Evolutionary conservation across 2,113 vertebrate genomes (phyloP), one percentile per base, ranked within the genome.

Genomic region (Pogona vitticeps): DNA sequence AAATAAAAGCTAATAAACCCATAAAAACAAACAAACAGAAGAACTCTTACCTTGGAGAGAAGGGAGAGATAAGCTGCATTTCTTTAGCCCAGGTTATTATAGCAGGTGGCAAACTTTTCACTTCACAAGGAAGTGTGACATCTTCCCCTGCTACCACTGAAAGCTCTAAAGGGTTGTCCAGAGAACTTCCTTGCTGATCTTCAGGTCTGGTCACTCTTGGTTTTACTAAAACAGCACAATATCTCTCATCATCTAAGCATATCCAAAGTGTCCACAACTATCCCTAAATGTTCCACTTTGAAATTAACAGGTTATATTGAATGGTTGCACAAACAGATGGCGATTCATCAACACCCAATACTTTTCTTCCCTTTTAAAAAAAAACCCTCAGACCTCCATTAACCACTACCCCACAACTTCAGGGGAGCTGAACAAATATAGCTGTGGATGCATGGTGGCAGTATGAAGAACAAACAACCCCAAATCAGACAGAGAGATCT

Each of bases 71-170:
- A 88, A 98, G 97, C 79, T 98, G 98, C 86, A 88, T 96, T 88
- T 98, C 98, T 93, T 97, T 98, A 93, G 99, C 97, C 99, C 99
- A 99, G 88, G 97, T 98, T 86, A 99, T 96, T 82, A 97, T 92
- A 40, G 99, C 98, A 18, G 98, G 98, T 20, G 98, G 99, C 67
- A 97, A 94, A 90, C 98, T 98, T 90, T 95, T 97, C 61, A 99
- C 98, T 86, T 99, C 98, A 91, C 99, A 99, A 1, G 98, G 98
- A 78, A 99, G 97, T 6, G 96, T 96, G 80, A 97, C 96, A 70
- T 98, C 98, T 88, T 98, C 95, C 8, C 98, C 98, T 26, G 97
- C 97, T 38, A 90, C 94, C 85, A 97, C 97, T 0, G 97, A 97
- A 88, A 99, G 94, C 83, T 98, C 95, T n/a, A 93, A 40, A 28